These are phyloP conservation scores for Trachemys scripta DNA, from an alignment of 2,113 vertebrate species.

Conservation along the genomic window DNA sequence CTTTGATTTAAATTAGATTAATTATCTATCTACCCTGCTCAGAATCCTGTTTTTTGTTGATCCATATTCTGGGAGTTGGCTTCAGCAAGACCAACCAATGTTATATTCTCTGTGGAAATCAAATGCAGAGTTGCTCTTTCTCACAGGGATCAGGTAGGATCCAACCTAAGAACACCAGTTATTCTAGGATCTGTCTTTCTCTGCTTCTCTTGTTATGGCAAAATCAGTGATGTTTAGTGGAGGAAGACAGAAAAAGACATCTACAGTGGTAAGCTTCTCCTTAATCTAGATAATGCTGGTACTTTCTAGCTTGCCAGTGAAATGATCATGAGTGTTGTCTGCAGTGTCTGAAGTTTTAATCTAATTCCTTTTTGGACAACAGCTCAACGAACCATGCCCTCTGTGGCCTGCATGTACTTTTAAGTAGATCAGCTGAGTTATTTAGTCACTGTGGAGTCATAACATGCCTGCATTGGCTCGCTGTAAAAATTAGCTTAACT, in stretches of 20 bases:
- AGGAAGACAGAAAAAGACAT: not conserved
- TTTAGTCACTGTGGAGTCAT: not conserved
- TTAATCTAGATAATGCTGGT: not conserved
- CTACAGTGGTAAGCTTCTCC: not conserved
- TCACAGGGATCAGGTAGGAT: not conserved
- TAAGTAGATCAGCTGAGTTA: not conserved
- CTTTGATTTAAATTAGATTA: too few relatives aligned
- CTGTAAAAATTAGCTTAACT: accelerated
- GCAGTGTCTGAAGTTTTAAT: not conserved
- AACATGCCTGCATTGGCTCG: not conserved
- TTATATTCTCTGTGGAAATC: not conserved
- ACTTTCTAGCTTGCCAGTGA: not conserved
- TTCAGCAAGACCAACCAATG: not conserved
- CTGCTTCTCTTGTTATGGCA: not conserved
- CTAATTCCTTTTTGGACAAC: not conserved
- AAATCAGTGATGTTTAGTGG: not conserved
- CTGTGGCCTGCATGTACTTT: not conserved
- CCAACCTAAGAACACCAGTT: not conserved
- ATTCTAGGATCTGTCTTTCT: not conserved
- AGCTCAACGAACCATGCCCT: not conserved
- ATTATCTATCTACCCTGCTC: not conserved
- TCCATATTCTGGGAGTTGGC: not conserved
- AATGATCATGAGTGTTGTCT: not conserved
- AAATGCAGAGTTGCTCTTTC: not conserved
- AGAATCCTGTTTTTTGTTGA: not conserved